Evolutionary conservation across 2,797 vertebrate species (phyloP), one percentile per base, ranked within the genome.

Genomic region (Agapornis canus): DNA sequence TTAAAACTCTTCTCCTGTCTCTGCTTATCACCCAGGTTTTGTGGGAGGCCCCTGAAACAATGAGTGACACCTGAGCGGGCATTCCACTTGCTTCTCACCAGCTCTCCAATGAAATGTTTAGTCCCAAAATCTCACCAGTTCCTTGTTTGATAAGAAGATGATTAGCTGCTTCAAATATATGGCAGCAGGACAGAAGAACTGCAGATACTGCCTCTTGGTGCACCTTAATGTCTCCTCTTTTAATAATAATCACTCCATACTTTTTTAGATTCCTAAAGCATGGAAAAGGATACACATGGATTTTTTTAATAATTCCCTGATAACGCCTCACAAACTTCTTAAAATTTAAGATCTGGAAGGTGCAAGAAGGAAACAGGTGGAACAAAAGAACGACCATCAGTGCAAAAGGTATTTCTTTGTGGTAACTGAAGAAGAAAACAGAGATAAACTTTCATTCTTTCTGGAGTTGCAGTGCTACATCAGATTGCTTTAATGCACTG

Each of bases 111-210:
- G 0, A 5, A 65, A 20, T 21, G 5, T 18, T 73, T 60, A 40
- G 15, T 68, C 35, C 13, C 25, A 52, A 22, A 64, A 4, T 49
- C 13, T 66, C 56, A 83, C 6, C 6, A 71, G 48, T 66, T 37
- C 9, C 6, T 48, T 4, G 0, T 22, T 37, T 16, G 14, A 3
- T 26, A 64, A 39, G 54, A 64, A 57, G 32, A 18, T 7, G 2
- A 22, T 57, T 31, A 86, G 17, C 10, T 65, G 22, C 18, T 13
- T 76, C 49, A 61, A 31, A 65, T 25, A 71, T 39, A 29, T 14
- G 31, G 25, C 17, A 48, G 3, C 18, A 23, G 37, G 29, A 45
- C 25, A 68, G 43, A 45, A 45, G 17, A 79, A 87, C 5, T 68
- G 18, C 12, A 71, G 21, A 16, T 82, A 25, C 1, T 79, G 13